Evolutionary conservation across 2,888 invertebrate species (phyloP), one percentile per base, ranked within the genome.

Genomic region (Malacosoma neustria): DNA sequence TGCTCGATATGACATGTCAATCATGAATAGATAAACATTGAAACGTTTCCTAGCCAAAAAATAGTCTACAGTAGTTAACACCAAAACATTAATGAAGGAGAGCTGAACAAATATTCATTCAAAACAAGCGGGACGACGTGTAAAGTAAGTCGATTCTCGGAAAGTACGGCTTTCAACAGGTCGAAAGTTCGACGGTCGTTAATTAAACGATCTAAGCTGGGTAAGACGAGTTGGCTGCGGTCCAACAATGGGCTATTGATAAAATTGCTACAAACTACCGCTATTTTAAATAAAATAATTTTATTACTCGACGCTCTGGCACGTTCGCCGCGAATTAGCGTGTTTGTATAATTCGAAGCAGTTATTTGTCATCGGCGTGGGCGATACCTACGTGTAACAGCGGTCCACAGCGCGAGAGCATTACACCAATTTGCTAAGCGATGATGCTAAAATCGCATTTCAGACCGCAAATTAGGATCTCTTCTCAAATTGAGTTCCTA

Each of bases 151-250:
- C 67, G 61, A 68, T 68, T 63, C 51, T 66, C 61, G 63, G 64
- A 72, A 75, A 77, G 71, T 75, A 56, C 58, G 50, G 72, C 72
- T 82, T 76, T 84, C 84, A 84, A 84, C 82, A 84, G 82, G 84
- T 82, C 75, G 72, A 72, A 81, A 81, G 81, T 81, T 82, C 74
- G 73, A 72, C 73, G 79, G 57, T 77, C 79, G 80, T 81, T 81
- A 82, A 84, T 84, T 82, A 82, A 80, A 82, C 75, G 76, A 73
- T 79, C 76, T 74, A 72, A 77, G 76, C 70, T 72, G 65, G 61
- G 66, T 64, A 60, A 68, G 70, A 65, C 63, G 62, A 64, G 58
- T 70, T 81, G 82, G 82, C 72, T 42, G 52, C 57, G 53, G 50
- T 71, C 82, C 82, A 81, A 65, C 65, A 49, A 50, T 57, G 54